These are phyloP conservation scores for Oncorhynchus gorbuscha DNA, from an alignment of 2,113 vertebrate species.

Conservation along the genomic window DNA sequence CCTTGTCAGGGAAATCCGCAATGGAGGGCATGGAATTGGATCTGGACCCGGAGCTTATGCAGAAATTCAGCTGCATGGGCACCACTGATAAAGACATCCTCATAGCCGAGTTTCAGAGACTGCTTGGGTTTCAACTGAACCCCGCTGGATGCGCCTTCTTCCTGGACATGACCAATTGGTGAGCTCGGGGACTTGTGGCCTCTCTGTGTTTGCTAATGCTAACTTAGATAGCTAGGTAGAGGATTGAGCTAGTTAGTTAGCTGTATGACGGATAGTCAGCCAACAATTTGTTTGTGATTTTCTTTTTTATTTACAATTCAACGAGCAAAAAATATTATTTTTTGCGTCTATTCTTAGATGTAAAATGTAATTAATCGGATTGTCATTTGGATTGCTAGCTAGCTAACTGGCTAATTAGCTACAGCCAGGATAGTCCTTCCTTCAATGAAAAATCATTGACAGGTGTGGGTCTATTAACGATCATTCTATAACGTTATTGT, in stretches of 20 bases:
- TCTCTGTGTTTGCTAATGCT: slow-evolving; percentile 23
- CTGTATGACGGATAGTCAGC: too few species aligned
- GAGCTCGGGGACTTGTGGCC: slow-evolving; percentile 75
- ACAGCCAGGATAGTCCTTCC: not conserved
- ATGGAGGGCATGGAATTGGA: slow-evolving; percentile 95
- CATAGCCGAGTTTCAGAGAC: slow-evolving; percentile 92
- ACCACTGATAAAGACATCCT: slow-evolving; percentile 94
- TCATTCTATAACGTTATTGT: too few species aligned
- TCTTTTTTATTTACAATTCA: too few species aligned
- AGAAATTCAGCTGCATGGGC: slow-evolving; percentile 95
- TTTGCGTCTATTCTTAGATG: too few species aligned
- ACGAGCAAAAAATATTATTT: too few species aligned
- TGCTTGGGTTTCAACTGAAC: slow-evolving; percentile 93
- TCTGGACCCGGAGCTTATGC: slow-evolving; percentile 92
- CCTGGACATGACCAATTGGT: slow-evolving; percentile 98
- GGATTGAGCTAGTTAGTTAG: too few species aligned
- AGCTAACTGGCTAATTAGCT: not conserved
- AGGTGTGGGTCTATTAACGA: too few species aligned
- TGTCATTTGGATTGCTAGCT: not conserved
- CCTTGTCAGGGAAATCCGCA: slow-evolving; percentile 66
- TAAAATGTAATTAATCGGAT: not conserved
- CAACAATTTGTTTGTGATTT: too few species aligned
- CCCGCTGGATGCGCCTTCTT: slow-evolving; percentile 96
- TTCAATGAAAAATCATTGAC: too few species aligned
- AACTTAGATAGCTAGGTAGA: not conserved